A percentile compares a stretch with the other conserved stretches of the same genome.
These are phyloP conservation scores for Chironomus striatipennis DNA, from an alignment of 1,140 invertebrate species.

Conservation along the genomic window DNA sequence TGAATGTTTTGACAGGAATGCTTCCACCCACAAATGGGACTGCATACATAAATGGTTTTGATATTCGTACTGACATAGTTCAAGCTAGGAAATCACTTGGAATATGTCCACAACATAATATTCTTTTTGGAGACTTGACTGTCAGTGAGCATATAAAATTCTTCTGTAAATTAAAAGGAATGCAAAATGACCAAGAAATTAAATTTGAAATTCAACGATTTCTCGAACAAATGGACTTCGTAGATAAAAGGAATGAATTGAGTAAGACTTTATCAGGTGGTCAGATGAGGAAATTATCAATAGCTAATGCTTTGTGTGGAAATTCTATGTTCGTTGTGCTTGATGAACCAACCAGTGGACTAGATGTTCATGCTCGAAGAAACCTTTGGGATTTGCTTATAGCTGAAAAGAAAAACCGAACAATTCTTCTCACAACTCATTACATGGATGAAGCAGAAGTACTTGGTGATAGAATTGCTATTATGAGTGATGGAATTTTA, in stretches of 20 bases:
- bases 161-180: conserved; percentile 30
- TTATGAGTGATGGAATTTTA: conserved; percentile 71
- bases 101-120: conserved; percentile 87
- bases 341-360: conserved; percentile 86
- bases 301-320: conserved; percentile 42
- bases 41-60: conserved; percentile 52
- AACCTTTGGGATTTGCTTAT: conserved; percentile 76
- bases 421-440: conserved; percentile 89
- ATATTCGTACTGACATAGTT: conserved; percentile 47
- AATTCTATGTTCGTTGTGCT: conserved; percentile 53
- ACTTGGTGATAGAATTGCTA: conserved; percentile 81
- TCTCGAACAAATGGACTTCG: conserved; percentile 28
- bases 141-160: conserved; percentile 70
- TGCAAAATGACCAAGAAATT: conserved; percentile 26
- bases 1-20: conserved; percentile 63
- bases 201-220: conserved; percentile 24
- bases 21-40: conserved; percentile 53
- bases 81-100: conserved; percentile 57
- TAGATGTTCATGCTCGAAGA: conserved; percentile 81
- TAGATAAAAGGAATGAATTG: conserved; percentile 27
- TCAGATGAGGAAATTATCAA: conserved; percentile 40
- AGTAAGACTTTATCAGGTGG: conserved; percentile 40
- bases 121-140: conserved; percentile 82
- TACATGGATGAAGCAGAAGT: conserved; percentile 95
- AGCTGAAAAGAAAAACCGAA: conserved; percentile 41